Base-by-base conservation (phyloP, 1,140 invertebrate genomes). In the Adoxophyes honmai region DNA sequence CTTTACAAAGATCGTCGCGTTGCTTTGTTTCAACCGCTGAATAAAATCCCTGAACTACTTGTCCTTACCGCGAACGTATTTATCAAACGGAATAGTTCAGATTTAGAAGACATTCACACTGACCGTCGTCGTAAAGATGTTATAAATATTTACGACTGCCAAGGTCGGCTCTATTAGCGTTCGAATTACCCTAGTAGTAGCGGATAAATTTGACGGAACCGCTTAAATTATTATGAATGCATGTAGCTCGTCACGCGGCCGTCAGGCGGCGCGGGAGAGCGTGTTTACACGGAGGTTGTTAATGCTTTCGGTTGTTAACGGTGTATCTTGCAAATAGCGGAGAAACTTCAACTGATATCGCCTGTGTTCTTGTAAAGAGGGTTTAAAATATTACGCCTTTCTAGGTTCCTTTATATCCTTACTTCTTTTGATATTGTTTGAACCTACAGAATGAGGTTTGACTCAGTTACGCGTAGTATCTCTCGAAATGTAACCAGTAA, bases 91-190 rank as follows among this genome's bases (percentile, higher is more conserved):
- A 18, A 48, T 21, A 48, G 42, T 48, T 59, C 64, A 67, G 65
- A 72, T 60, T 57, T 70, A 73, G 68, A 73, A 75, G 70, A 73
- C 73, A 70, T 73, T 75, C 70, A 73, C 73, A 75, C 66, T 75
- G 73, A 70, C 70, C 73, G 62, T 67, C 67, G 68, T 67, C 67
- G 68, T 67, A 63, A 69, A 65, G 60, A 55, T 61, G 63, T 64
- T 68, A 70, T 70, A 73, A 73, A 73, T 70, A 69, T 69, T 72
- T 64, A 68, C 58, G 60, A 67, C 53, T 67, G 67, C 63, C 66
- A 75, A 75, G 73, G 73, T 62, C 64, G 61, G n/a, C 34, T 57
- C 64, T 70, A 70, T 65, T 73, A 68, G 63, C 57, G 62, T 55
- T 39, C 59, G 59, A 64, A 69, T 68, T 66, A 68, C 57, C 35